Percentiles rank a stretch among this genome's conserved stretches.
These are phyloP conservation scores for Aegithalos caudatus DNA, from an alignment of 2,113 vertebrate genomes.

Conservation along the genomic window DNA sequence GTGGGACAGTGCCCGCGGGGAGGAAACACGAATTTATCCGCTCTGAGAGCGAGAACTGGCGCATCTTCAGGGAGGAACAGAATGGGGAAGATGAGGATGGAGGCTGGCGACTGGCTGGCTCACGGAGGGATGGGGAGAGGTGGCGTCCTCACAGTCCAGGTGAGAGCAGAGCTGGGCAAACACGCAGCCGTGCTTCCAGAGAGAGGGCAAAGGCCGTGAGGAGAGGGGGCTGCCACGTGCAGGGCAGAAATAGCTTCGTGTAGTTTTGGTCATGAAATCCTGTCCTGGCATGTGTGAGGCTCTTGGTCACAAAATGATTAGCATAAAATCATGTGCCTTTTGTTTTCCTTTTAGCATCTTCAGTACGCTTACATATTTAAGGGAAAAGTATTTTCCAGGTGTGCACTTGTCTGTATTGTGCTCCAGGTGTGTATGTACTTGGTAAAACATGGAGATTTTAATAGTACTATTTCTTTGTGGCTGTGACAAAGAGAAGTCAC, in stretches of 20 bases:
- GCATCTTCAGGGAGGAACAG: slow-evolving; percentile 89
- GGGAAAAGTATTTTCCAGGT: not conserved
- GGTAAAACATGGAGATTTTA: not conserved
- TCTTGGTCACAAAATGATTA: not conserved
- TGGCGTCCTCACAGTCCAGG: slow-evolving; percentile 94
- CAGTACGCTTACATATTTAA: not conserved
- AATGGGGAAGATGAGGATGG: slow-evolving; percentile 95
- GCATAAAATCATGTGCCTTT: not conserved
- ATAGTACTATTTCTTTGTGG: not conserved
- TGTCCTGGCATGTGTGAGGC: not conserved
- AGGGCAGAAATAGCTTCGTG: not conserved
- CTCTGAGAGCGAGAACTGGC: slow-evolving; percentile 96
- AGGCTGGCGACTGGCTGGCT: slow-evolving; percentile 86
- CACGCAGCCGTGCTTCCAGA: rapidly evolving
- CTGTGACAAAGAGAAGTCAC: not conserved
- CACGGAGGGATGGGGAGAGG: slow-evolving; percentile 85
- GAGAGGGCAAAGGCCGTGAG: not conserved
- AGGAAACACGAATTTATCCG: slow-evolving; percentile 97
- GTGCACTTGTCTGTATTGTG: not conserved
- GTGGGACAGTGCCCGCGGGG: slow-evolving; percentile 70
- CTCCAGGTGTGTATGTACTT: not conserved
- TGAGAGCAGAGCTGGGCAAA: slow-evolving; percentile 59
- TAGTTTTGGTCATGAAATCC: not conserved
- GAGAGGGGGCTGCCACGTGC: not conserved
- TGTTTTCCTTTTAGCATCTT: not conserved